Base-by-base conservation (phyloP, 2,888 invertebrate genomes). In the Heteromyza rotundicornis region DNA sequence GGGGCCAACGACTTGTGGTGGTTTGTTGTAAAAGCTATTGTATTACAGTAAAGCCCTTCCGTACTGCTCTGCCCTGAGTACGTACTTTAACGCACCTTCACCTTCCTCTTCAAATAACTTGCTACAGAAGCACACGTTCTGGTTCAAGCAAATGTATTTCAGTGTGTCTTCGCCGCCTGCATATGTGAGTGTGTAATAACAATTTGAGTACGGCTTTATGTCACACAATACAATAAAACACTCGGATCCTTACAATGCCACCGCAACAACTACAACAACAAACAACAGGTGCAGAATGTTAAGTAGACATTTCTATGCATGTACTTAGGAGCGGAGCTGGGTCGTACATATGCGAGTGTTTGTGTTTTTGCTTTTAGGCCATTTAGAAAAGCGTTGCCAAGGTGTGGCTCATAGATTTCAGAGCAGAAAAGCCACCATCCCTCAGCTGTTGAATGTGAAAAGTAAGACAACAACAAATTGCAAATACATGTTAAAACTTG, bases 171-270 rank as follows among this genome's bases (percentile, higher is more conserved):
- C n/a, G n/a, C n/a, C n/a, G n/a, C n/a, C n/a, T n/a, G n/a, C n/a
- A n/a, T 32, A 32, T 7, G 35, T 60, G 27, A 55, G 56, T 36
- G 60, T 23, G 49, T 49, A 60, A 56, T 60, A 60, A 56, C 35
- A 54, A 54, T 59, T 59, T 44, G 20, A 54, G 47, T 32, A 54
- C 23, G 49, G 54, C 23, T 60, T 60, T 55, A 49, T 60, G 36
- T 60, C 50, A 50, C 22, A 47, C 36, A 55, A 60, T 50, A 55
- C 50, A 35, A 60, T 60, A 55, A 60, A 60, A 50, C 22, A 54
- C 23, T 22, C 47, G 22, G 17, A 47, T 19, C 17, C 47, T 47
- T 17, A 20, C 47, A 20, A 47, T 56, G 24, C 20, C 19, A 16
- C 1, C 14, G 23, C 24, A 24, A 40, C 40, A 44, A 17, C 36